Percentiles rank a stretch among this genome's conserved stretches.
These are phyloP conservation scores for Gnathonemus echidnorhynchus DNA, from an alignment of 2,113 vertebrate genomes.

Conservation along the genomic window DNA sequence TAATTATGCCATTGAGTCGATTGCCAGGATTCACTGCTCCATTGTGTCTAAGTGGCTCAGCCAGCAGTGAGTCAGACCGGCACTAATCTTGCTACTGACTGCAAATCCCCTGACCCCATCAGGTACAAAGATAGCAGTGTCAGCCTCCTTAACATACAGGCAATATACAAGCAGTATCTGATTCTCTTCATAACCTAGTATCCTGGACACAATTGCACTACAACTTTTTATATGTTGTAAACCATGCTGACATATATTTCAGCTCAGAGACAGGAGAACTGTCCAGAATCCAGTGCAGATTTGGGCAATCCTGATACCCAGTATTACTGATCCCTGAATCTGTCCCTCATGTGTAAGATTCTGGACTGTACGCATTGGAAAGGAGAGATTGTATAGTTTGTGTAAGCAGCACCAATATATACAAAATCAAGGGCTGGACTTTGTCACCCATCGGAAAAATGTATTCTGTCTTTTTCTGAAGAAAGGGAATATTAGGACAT, in stretches of 20 bases:
- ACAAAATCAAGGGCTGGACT: neutral
- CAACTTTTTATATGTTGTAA: neutral
- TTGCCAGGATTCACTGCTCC: neutral
- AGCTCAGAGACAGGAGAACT: neutral
- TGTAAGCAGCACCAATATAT: neutral
- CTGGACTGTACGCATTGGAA: neutral
- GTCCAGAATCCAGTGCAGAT: neutral
- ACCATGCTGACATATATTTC: neutral
- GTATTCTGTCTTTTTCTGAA: neutral
- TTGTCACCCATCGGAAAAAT: neutral
- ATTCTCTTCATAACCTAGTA: neutral
- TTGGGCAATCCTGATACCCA: neutral
- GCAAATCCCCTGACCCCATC: neutral
- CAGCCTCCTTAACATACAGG: neutral
- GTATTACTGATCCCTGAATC: neutral
- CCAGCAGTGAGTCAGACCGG: neutral
- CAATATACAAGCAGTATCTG: neutral
- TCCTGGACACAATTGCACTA: neutral
- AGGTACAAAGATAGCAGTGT: neutral
- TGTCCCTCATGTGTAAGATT: neutral
- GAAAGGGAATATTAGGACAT: neutral
- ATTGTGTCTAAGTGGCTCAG: neutral
- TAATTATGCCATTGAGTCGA: neutral
- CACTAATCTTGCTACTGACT: neutral
- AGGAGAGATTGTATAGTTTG: neutral